Base-by-base conservation (phyloP, 2,888 invertebrate genomes). In the Troides helena region DNA sequence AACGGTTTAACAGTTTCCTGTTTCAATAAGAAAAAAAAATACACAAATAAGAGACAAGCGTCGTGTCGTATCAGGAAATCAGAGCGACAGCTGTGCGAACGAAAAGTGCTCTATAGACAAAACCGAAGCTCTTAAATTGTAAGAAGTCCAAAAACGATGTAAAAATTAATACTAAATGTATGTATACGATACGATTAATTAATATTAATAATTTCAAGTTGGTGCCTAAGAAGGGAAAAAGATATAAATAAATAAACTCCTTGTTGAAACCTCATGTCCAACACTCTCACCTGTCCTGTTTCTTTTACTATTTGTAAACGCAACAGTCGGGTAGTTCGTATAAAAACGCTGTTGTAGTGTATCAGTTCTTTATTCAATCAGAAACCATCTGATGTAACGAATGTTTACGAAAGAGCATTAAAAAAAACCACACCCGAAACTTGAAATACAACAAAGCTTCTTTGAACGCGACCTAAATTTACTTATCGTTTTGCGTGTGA, bases 401-500 rank as follows among this genome's bases (percentile, higher is more conserved):
- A 50, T 66, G 30, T 50, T 60, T 60, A 66, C 30, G 23, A 66
- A 66, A 66, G 65, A 59, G 59, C 59, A 25, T 25, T n/a, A 59
- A 43, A 23, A 50, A 65, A 30, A 30, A 39, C 30, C 23, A 58
- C 12, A 65, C 17, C 39, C 58, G 14, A 43, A 65, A 58, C 58
- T 58, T 58, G 12, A 65, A 43, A 58, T 23, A 65, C 65, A 57
- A 39, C 65, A 58, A 62, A 58, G 57, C 36, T 65, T 65, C 39
- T 39, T 65, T 65, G 43, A 65, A 58, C 58, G 21, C 57, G 58
- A 39, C 39, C 57, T 79, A 77, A 75, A 71, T 66, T 69, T 71
- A 70, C 62, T 73, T 65, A 74, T 72, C 73, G 74, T 75, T 75
- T 10, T 14, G 14, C 17, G 18, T 17, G 50, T 50, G 50, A 50